Conservation (phyloP, 2,113 vertebrate species). For the Cinclus mexicanus region DNA sequence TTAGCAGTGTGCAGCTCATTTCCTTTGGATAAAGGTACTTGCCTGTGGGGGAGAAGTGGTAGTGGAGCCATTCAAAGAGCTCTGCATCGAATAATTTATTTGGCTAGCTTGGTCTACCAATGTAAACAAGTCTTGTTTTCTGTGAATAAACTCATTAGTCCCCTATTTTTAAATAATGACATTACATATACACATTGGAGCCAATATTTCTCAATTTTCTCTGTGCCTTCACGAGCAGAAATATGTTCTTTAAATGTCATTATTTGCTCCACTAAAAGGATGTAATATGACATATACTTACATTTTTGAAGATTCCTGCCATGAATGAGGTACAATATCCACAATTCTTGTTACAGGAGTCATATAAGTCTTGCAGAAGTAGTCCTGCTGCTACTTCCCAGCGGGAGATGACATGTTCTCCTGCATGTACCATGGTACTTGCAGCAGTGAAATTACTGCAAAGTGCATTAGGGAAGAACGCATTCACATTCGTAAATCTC, state of each 20-base stretch:
- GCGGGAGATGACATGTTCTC: neutral
- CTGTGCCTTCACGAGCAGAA: neutral
- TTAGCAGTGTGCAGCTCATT: neutral
- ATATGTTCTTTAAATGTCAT: neutral
- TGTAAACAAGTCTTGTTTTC: neutral
- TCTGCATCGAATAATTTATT: neutral
- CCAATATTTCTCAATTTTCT: neutral
- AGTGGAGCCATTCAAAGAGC: neutral
- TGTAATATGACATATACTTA: neutral
- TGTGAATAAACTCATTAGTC: neutral
- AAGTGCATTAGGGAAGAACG: neutral
- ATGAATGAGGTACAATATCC: neutral
- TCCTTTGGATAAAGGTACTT: neutral
- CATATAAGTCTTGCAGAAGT: neutral
- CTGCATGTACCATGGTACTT: neutral
- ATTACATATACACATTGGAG: neutral
- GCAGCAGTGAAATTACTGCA: neutral
- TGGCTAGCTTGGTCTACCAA: neutral
- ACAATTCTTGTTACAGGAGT: neutral
- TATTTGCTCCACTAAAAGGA: neutral
- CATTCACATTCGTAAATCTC: neutral
- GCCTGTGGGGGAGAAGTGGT: neutral
- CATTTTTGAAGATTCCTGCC: neutral
- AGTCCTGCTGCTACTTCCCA: neutral
- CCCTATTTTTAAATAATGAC: neutral